These are phyloP conservation scores for Panopea generosa DNA, from an alignment of 2,888 invertebrate species.

Conservation along the genomic window DNA sequence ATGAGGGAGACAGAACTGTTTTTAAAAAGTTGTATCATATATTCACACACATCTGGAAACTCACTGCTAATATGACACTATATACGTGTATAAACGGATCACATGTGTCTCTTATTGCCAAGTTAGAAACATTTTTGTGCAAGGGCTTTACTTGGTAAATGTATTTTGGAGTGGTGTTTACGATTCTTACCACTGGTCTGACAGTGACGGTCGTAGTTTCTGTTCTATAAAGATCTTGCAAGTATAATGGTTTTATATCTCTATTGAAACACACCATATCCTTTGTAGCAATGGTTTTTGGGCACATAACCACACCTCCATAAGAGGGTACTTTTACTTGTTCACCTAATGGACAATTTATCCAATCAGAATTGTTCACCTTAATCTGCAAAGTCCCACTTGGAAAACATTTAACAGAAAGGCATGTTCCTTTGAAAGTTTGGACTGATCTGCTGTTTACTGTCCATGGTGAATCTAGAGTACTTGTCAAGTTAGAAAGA, in stretches of 20 bases:
- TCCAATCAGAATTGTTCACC: slow-evolving; percentile 60
- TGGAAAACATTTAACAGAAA: slow-evolving; percentile 41
- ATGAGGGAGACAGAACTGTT: too few species aligned
- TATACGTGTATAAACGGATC: too few species aligned
- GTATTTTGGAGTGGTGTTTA: too few species aligned
- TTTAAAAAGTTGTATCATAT: too few species aligned
- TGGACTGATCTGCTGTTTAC: not conserved
- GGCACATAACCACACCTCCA: slow-evolving; percentile 51
- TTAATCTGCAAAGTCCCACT: slow-evolving; percentile 45
- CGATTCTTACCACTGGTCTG: too few species aligned
- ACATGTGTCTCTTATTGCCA: too few species aligned
- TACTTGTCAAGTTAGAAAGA: slow-evolving; percentile 15
- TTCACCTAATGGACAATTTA: slow-evolving; percentile 57
- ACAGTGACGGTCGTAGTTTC: slow-evolving; percentile 47
- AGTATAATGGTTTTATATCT: slow-evolving; percentile 41
- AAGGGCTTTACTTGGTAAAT: too few species aligned
- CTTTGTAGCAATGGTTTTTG: slow-evolving; percentile 10
- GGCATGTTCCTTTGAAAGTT: slow-evolving; percentile 36
- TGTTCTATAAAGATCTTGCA: slow-evolving; percentile 41
- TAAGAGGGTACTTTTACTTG: slow-evolving; percentile 42
- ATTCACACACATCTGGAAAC: too few species aligned
- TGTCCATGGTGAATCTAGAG: not conserved
- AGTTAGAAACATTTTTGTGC: too few species aligned
- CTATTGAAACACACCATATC: slow-evolving; percentile 41
- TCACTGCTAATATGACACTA: too few species aligned